Base-by-base conservation (phyloP, 2,113 vertebrate genomes). In the Tor tambroides region DNA sequence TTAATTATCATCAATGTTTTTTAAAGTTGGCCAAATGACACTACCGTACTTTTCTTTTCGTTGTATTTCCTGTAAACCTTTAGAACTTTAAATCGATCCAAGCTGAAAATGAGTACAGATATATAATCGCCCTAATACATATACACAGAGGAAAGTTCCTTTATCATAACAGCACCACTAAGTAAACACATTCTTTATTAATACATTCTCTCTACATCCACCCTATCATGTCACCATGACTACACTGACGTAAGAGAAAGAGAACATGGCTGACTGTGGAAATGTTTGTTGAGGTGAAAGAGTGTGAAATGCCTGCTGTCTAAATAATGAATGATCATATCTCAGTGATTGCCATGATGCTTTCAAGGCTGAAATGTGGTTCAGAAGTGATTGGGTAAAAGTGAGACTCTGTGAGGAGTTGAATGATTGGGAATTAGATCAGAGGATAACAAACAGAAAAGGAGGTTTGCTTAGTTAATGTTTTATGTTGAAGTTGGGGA, bases 251-350 rank as follows among this genome's bases (percentile, higher is more conserved):
- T 86, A 79, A 26, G 59, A 51, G 69, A 79, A 35, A 65, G 19
- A 74, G 74, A 75, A 80, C 61, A 76, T 83, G 83, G 71, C 76
- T 23, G 85, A 79, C 83, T 87, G 85, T 83, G 87, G 83, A 88
- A 87, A 85, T 86, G 77, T 87, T 80, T 83, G 86, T 76, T 82
- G 88, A 87, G 84, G 69, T 88, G 81, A 87, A 76, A 54, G 86
- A 71, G 69, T 61, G 85, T 61, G 71, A 87, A 83, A 82, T 63
- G 79, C 61, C 80, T 84, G 71, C 85, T 35, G n/a, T 77, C 85
- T 86, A 80, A 86, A 86, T 84, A 86, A 88, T 82, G 74, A 86
- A 89, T 79, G 81, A 89, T 87, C 75, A 83, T 78, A 78, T 86
- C 72, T 87, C 83, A 2, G 65, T 84, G 30, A 72, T 72, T 81